Conservation (phyloP, 2,113 vertebrate genomes). For the Podilymbus podiceps region DNA sequence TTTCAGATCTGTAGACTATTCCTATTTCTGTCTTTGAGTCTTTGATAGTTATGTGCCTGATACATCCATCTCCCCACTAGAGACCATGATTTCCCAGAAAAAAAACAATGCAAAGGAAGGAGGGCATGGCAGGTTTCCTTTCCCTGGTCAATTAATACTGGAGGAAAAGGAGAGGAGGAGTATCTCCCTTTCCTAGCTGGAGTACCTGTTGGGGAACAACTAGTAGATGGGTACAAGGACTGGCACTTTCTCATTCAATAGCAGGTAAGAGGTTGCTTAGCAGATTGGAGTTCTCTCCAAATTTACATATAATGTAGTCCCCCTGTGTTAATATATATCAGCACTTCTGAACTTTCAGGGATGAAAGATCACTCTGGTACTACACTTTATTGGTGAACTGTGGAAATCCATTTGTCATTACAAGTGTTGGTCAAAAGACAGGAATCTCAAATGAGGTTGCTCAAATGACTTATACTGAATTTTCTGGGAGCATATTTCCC, state of each 20-base stretch:
- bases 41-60: background rate
- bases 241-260: background rate
- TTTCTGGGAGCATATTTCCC: background rate
- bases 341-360: background rate
- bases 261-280: background rate
- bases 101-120: background rate
- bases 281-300: background rate
- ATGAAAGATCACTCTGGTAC: background rate
- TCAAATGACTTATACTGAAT: background rate
- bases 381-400: background rate
- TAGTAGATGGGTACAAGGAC: background rate
- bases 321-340: background rate
- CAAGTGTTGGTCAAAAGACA: background rate
- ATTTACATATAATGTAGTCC: background rate
- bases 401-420: background rate
- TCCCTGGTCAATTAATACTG: background rate
- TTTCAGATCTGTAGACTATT: background rate
- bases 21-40: background rate
- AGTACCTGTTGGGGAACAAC: background rate
- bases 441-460: background rate
- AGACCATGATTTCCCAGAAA: background rate
- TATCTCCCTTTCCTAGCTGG: background rate
- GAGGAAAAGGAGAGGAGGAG: background rate
- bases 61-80: background rate
- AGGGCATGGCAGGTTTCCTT: background rate